Conservation (phyloP, 2,113 vertebrate species). For the Grantiella picta region DNA sequence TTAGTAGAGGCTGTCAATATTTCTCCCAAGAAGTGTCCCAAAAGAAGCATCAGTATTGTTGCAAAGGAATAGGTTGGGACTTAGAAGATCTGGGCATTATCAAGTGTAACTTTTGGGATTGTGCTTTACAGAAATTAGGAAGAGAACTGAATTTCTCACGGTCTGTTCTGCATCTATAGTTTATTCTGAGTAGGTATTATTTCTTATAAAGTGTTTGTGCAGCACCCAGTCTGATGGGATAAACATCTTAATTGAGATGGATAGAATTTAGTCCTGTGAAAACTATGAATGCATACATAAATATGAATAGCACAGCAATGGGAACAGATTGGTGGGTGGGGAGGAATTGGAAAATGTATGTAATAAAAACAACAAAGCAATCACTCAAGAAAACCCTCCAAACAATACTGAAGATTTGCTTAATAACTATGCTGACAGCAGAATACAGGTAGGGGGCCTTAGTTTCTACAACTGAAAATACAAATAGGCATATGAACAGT, state of each 20-base stretch:
- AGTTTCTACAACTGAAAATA: neutral
- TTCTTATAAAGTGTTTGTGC: neutral
- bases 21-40: neutral
- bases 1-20: neutral
- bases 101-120: neutral
- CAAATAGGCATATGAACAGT: neutral
- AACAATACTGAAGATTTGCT: neutral
- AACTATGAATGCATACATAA: neutral
- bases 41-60: neutral
- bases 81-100: neutral
- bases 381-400: neutral
- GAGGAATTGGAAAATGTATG: neutral
- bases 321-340: neutral
- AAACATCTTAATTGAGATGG: neutral
- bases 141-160: neutral
- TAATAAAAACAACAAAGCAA: constrained; percentile 3
- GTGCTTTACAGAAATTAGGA: neutral
- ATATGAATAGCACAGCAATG: neutral
- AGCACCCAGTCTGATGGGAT: neutral
- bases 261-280: neutral
- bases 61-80: neutral
- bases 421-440: neutral
- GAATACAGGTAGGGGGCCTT: neutral
- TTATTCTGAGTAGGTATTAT: neutral
- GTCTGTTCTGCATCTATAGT: neutral